Evolutionary conservation across 2,797 vertebrate genomes (phyloP).

Genomic region (Setipinna tenuifilis): DNA sequence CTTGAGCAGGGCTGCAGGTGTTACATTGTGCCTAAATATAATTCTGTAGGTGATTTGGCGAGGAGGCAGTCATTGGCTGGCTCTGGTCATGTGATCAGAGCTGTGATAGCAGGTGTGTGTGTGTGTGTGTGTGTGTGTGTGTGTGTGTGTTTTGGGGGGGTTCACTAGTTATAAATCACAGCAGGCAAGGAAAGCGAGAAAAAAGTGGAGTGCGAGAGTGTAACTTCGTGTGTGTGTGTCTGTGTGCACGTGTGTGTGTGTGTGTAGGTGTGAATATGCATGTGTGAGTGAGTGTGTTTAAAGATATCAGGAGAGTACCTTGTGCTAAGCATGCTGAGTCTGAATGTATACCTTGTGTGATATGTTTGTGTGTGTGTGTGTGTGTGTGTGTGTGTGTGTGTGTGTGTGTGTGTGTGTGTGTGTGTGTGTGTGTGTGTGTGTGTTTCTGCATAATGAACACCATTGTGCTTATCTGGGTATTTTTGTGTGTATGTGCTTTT

Average conservation of each 20-base stretch:
- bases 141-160: background rate
- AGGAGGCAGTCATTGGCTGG: background rate
- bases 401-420: no score
- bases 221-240: background rate
- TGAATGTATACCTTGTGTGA: no score
- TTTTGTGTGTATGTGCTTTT: no score
- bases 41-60: background rate
- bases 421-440: no score
- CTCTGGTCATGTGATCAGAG: background rate
- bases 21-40: conserved; percentile 19
- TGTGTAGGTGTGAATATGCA: no score
- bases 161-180: background rate
- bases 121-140: background rate
- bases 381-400: no score
- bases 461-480: no score
- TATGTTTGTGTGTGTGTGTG: no score
- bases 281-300: no score
- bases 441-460: no score
- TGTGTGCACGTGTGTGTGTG: background rate
- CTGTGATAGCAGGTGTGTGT: background rate
- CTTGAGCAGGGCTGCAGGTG: background rate
- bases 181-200: background rate
- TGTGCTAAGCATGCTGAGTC: no score
- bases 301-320: no score
- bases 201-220: background rate